Percentiles rank a stretch among this genome's conserved stretches.
These are phyloP conservation scores for Heliconius congener DNA, from an alignment of 1,140 invertebrate species.

Conservation along the genomic window DNA sequence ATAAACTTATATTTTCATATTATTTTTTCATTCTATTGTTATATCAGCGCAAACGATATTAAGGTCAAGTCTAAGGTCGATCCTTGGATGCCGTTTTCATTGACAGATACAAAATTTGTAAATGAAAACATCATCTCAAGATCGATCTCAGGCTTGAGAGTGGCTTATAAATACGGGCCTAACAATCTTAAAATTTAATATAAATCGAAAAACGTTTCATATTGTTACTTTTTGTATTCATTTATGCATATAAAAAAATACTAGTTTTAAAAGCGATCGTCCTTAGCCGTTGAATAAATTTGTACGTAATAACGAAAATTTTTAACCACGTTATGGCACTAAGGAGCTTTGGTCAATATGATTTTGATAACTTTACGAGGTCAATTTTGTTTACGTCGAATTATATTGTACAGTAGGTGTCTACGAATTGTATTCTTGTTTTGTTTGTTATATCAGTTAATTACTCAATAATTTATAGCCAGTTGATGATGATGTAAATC, in stretches of 20 bases:
- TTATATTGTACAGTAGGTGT: not conserved
- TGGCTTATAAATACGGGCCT: no score
- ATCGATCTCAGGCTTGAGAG: no score
- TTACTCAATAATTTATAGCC: not conserved
- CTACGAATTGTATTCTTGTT: not conserved
- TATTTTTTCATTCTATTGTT: not conserved
- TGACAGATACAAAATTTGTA: no score
- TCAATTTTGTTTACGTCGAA: not conserved
- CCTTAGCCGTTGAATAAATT: conserved; percentile 7
- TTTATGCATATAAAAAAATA: not conserved
- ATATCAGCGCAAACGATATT: not conserved
- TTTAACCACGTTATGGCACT: not conserved
- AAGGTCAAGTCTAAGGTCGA: no score
- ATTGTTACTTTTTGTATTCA: conserved; percentile 8
- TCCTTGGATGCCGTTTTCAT: no score
- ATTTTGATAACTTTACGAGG: not conserved
- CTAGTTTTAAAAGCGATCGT: conserved; percentile 12
- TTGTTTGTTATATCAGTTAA: not conserved
- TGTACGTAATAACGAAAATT: not conserved
- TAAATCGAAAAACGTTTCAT: conserved; percentile 1
- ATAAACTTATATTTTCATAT: no score
- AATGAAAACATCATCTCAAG: no score
- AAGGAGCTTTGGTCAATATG: not conserved
- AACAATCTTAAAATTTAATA: not conserved
- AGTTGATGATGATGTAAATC: not conserved